A percentile compares a stretch with the other conserved stretches of the same genome.
phyloP scores from a whole-genome alignment of 2,113 vertebrate genomes.

The western clawed frog (Xenopus tropicalis) region UCB_Xtro_10.0 CM004446.2:90723501-90724000 shows the following conservation, averaged over 20 bases:
- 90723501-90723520: too few species aligned
- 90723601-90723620: constrained; percentile 53
- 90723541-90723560: neutral
- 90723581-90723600: constrained; percentile 16
- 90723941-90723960: too few species aligned
- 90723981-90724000: too few species aligned
- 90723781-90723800: constrained; percentile 81
- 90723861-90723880: constrained; percentile 91
- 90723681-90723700: constrained; percentile 55
- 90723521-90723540: too few species aligned
- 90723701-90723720: constrained; percentile 69
- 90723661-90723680: constrained; percentile 48
- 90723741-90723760: constrained; percentile 77
- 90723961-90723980: too few species aligned
- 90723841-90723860: constrained; percentile 97
- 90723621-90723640: constrained; percentile 47
- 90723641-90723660: constrained; percentile 55
- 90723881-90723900: constrained; percentile 52
- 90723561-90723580: neutral
- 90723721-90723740: constrained; percentile 87
- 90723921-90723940: too few species aligned
- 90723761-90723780: constrained; percentile 58
- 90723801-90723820: constrained; percentile 88
- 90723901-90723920: neutral
- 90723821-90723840: constrained; percentile 87